Base-by-base conservation (phyloP, 1,140 invertebrate genomes). In the Babylonia areolata region DNA sequence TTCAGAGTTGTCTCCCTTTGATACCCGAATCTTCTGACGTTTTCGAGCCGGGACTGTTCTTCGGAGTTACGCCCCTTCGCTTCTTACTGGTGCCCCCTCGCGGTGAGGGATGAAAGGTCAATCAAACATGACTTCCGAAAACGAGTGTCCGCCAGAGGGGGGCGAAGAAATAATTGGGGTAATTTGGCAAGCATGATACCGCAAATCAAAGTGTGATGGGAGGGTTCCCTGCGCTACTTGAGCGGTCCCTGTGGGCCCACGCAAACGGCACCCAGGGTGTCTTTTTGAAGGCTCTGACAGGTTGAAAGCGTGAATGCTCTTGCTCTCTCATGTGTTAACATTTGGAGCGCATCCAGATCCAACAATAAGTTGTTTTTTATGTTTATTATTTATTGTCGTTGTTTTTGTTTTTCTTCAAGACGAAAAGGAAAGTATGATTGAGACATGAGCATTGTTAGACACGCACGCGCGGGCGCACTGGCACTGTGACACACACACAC, bases 121-220 rank as follows among this genome's bases (percentile, higher is more conserved):
- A 77, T 77, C 75, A 77, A 77, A 77, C 35, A 20, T 77, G 75
- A 77, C 75, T 77, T 77, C 75, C 37, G 2, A 23, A 15, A 42
- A 23, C 1, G 75, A 40, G 75, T 40, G 75, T 20, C 37, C 35
- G 6, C 37, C 75, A 37, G 75, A 40, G 39, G 75, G 75, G 75
- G 39, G 6, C 15, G 28, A 37, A 28, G 37, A 77, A 77, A 23
- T 40, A 77, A 40, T 77, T 40, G 75, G 33, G 75, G 75, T 37
- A 77, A 77, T 77, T 77, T 77, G 23, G 75, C 75, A 77, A 28
- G 75, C 40, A 77, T 77, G 75, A 77, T 77, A 77, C 75, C 35
- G 75, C 75, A 77, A 77, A 77, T 77, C 40, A 77, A 23, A 64
- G 28, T 23, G 58, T 64, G 58, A 64, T 64, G 58, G 58, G 58